Percentiles rank a stretch among this genome's conserved stretches.
These are phyloP conservation scores for Varanus salvator DNA, from an alignment of 2,113 vertebrate species.

Conservation along the genomic window DNA sequence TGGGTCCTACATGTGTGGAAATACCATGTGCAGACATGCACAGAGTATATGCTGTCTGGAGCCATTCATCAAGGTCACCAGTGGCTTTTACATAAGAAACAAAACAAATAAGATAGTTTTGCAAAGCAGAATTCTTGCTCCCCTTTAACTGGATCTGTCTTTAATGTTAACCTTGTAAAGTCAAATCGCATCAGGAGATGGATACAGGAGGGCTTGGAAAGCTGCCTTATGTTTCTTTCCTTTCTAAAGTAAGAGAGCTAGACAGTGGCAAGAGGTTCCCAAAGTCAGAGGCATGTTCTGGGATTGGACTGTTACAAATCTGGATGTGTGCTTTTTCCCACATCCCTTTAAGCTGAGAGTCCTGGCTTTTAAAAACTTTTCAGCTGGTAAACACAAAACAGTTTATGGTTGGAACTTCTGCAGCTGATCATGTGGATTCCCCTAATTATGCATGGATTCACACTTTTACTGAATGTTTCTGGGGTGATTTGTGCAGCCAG, in stretches of 20 bases:
- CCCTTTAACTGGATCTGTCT: conserved; percentile 18
- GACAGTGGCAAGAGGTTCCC: not conserved
- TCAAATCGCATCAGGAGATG: not conserved
- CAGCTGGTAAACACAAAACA: not conserved
- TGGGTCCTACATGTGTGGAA: not conserved
- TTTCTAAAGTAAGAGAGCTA: not conserved
- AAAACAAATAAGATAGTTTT: not conserved
- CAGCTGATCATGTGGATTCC: not conserved
- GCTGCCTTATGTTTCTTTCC: not conserved
- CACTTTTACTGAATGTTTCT: not conserved
- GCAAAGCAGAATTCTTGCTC: not conserved
- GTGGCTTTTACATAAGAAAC: conserved; percentile 10
- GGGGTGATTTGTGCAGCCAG: not conserved
- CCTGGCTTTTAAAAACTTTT: not conserved
- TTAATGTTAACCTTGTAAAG: conserved; percentile 25
- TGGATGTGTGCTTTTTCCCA: too few relatives aligned
- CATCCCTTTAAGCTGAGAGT: not conserved
- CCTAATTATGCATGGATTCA: not conserved
- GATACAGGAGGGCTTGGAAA: not conserved
- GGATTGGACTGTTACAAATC: not conserved
- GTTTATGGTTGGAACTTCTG: not conserved
- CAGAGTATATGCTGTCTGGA: not conserved
- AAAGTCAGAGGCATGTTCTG: not conserved
- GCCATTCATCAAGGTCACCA: not conserved
- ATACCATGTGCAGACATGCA: not conserved